Evolutionary conservation across 2,113 vertebrate species (phyloP).

Genomic region (Regulus satrapa): DNA sequence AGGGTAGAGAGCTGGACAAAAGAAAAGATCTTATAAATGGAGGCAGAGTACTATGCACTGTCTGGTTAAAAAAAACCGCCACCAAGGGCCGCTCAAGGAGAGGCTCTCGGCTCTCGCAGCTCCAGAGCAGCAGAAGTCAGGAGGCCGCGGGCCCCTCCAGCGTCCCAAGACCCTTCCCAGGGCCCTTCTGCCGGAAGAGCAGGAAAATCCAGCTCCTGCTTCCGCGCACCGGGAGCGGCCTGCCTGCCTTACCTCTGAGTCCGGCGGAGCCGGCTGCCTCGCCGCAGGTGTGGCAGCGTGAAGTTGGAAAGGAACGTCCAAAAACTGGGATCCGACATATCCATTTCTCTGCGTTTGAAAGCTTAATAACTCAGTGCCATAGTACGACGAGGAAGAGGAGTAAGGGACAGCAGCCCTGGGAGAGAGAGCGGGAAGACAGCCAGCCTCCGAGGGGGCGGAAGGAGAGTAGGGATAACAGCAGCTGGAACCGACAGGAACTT

Average conservation of each 20-base stretch:
- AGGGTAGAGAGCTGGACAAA: neutral
- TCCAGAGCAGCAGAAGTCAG: neutral
- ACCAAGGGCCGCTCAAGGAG: neutral
- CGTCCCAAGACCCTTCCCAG: too few species aligned
- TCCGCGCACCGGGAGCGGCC: neutral
- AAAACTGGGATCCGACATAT: constrained; percentile 85
- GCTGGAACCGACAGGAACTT: constrained; percentile 43
- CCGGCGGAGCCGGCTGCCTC: constrained; percentile 83
- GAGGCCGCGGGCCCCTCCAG: neutral
- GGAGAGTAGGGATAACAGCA: neutral
- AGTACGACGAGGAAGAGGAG: neutral
- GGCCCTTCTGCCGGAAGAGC: neutral
- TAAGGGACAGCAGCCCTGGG: neutral
- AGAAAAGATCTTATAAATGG: neutral
- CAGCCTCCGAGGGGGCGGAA: neutral
- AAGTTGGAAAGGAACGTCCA: constrained; percentile 91
- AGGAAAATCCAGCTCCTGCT: neutral
- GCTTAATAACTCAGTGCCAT: constrained; percentile 61
- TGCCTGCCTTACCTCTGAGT: constrained; percentile 87
- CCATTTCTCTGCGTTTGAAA: constrained; percentile 58
- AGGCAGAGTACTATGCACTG: neutral
- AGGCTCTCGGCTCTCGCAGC: neutral
- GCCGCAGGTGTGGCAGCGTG: constrained; percentile 86
- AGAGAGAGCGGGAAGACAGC: neutral
- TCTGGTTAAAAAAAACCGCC: neutral